Percentiles rank a stretch among this genome's conserved stretches.
phyloP scores from a whole-genome alignment of 2,113 vertebrate species.

The Pelodiscus sinensis region DNA sequence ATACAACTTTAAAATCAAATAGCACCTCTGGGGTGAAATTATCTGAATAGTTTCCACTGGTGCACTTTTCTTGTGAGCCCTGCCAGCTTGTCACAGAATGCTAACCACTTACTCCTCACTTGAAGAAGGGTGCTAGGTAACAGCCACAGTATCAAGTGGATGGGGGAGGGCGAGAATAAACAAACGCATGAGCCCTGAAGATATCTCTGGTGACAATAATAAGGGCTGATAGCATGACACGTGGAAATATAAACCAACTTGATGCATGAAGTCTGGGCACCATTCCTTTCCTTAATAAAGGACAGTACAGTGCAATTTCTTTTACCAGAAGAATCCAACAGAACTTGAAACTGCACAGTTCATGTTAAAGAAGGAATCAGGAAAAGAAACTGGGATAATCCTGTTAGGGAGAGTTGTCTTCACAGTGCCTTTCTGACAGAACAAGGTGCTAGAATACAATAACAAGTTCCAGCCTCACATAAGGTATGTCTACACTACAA shows the following conservation, averaged over 20 bases:
- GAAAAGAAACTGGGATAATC: constrained; percentile 17
- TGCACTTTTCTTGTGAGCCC: constrained; percentile 49
- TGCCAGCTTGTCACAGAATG: constrained; percentile 45
- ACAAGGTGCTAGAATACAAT: constrained; percentile 7
- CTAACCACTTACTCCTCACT: constrained; percentile 33
- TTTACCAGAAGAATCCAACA: constrained; percentile 37
- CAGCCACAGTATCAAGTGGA: constrained; percentile 45
- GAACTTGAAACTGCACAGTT: background rate
- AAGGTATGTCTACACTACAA: too few species aligned
- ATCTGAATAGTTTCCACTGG: constrained; percentile 12
- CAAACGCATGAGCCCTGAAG: constrained; percentile 33
- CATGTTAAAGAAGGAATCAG: constrained; percentile 1
- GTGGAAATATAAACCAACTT: constrained; percentile 41
- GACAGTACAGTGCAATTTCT: background rate
- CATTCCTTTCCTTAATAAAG: constrained; percentile 11
- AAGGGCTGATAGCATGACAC: constrained; percentile 49
- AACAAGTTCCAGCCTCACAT: background rate
- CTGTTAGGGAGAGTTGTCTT: constrained; percentile 8
- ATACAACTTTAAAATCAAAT: constrained; percentile 51
- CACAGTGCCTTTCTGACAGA: constrained; percentile 6
- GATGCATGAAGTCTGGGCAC: background rate
- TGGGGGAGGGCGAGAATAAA: constrained; percentile 51
- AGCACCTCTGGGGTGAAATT: constrained; percentile 55
- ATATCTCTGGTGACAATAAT: constrained; percentile 63
- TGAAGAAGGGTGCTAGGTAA: constrained; percentile 44